These are phyloP conservation scores for Noctilio leporinus DNA, from an alignment of 2,113 vertebrate genomes.

Conservation along the genomic window DNA sequence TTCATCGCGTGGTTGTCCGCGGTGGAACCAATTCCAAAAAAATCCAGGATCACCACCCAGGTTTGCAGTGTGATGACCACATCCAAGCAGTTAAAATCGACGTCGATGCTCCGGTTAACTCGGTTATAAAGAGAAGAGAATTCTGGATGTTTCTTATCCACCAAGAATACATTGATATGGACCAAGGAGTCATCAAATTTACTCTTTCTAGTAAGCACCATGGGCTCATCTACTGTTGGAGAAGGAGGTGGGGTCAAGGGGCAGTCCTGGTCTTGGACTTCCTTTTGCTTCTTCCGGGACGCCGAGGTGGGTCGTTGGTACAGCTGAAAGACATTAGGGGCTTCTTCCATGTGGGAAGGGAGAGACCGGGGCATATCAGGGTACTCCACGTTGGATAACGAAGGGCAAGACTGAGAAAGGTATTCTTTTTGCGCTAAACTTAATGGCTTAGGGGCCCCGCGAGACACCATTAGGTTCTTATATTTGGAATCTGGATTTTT, in stretches of 20 bases:
- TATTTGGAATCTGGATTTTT: conserved; percentile 92
- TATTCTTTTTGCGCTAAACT: conserved; percentile 92
- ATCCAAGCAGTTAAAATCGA: conserved; percentile 98
- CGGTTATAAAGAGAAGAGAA: conserved; percentile 86
- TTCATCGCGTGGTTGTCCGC: conserved; percentile 94
- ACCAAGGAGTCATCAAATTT: conserved; percentile 96
- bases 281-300: conserved; percentile 82
- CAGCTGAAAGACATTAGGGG: conserved; percentile 95
- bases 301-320: conserved; percentile 91
- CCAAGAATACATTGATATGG: conserved; percentile 93
- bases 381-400: conserved; percentile 85
- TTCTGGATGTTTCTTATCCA: conserved; percentile 94
- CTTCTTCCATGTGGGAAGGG: conserved; percentile 96
- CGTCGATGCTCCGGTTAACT: conserved; percentile 89
- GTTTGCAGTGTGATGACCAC: conserved; percentile 96
- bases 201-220: conserved; percentile 71
- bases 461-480: conserved; percentile 96
- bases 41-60: conserved; percentile 98
- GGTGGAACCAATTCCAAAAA: conserved; percentile 97
- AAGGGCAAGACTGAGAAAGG: conserved; percentile 95
- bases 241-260: conserved; percentile 96
- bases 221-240: conserved; percentile 80
- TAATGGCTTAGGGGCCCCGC: conserved; percentile 93
- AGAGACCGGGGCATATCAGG: conserved; percentile 97
- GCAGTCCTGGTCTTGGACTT: conserved; percentile 83